Percentiles rank a stretch among this genome's conserved stretches.
These are phyloP conservation scores for Colossoma macropomum DNA, from an alignment of 2,113 vertebrate species.

Conservation along the genomic window DNA sequence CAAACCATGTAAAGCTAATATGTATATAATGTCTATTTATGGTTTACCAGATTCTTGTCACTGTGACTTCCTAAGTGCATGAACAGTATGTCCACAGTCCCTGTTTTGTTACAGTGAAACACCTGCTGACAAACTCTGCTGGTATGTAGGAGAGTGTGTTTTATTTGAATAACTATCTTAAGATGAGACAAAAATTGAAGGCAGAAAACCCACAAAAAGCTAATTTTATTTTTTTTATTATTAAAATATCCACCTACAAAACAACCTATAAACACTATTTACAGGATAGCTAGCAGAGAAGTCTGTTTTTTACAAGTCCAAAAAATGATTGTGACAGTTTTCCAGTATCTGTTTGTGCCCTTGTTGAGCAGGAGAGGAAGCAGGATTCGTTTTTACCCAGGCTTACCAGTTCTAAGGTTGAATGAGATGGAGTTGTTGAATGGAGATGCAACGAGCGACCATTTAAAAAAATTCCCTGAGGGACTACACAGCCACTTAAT, in stretches of 20 bases:
- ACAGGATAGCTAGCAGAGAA: constrained; percentile 73
- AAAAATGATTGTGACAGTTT: constrained; percentile 46
- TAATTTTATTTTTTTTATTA: constrained; percentile 81
- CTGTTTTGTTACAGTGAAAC: too few species aligned
- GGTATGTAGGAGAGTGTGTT: too few species aligned
- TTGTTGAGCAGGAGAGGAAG: constrained; percentile 31
- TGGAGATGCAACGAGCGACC: constrained; percentile 43
- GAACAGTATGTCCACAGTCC: too few species aligned
- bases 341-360: constrained; percentile 66
- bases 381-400: constrained; percentile 47
- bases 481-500: constrained; percentile 67
- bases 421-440: constrained; percentile 25
- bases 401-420: constrained; percentile 24
- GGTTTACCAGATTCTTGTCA: not conserved
- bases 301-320: constrained; percentile 65
- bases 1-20: not conserved
- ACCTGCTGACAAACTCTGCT: too few species aligned
- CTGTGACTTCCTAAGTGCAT: not conserved
- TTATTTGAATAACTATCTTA: not conserved
- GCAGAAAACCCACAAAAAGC: not conserved
- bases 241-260: constrained; percentile 86
- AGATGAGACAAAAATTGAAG: not conserved
- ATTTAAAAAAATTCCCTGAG: constrained; percentile 73
- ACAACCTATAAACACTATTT: constrained; percentile 83
- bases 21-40: not conserved